These are phyloP conservation scores for Petaurus breviceps DNA, from an alignment of 2,113 vertebrate genomes.

Conservation along the genomic window DNA sequence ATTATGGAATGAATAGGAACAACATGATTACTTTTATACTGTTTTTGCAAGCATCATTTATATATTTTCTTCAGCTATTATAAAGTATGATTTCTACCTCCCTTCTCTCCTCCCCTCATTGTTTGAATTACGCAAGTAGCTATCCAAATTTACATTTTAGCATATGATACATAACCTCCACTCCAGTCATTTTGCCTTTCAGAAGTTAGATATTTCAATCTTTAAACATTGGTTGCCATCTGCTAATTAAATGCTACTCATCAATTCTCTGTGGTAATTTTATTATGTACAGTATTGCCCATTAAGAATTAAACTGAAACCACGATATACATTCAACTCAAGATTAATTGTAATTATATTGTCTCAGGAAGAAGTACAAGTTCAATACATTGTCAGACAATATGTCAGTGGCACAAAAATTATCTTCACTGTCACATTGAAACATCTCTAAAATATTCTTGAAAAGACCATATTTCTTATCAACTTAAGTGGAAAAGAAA, in stretches of 20 bases:
- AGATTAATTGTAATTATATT: conserved; percentile 46
- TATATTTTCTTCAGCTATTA: neutral
- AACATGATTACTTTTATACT: neutral
- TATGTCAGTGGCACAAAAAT: conserved; percentile 7
- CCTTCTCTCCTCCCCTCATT: neutral
- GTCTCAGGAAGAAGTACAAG: conserved; percentile 26
- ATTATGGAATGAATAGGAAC: neutral
- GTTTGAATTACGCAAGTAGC: neutral
- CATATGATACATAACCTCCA: neutral
- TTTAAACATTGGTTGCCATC: conserved; percentile 31
- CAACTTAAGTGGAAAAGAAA: neutral
- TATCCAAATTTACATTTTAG: neutral
- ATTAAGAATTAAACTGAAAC: conserved; percentile 64
- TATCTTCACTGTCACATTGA: neutral
- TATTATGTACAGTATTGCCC: conserved; percentile 48
- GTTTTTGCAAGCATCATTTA: neutral
- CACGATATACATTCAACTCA: conserved; percentile 41
- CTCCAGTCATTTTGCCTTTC: conserved; percentile 31
- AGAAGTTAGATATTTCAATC: conserved; percentile 8
- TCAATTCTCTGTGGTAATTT: conserved; percentile 60
- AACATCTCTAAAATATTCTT: conserved; percentile 16
- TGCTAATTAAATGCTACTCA: conserved; percentile 61
- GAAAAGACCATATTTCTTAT: conserved; percentile 11
- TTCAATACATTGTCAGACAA: conserved; percentile 11
- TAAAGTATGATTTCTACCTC: neutral